Conservation (phyloP, 2,113 vertebrate species). For the Raphicerus campestris region DNA sequence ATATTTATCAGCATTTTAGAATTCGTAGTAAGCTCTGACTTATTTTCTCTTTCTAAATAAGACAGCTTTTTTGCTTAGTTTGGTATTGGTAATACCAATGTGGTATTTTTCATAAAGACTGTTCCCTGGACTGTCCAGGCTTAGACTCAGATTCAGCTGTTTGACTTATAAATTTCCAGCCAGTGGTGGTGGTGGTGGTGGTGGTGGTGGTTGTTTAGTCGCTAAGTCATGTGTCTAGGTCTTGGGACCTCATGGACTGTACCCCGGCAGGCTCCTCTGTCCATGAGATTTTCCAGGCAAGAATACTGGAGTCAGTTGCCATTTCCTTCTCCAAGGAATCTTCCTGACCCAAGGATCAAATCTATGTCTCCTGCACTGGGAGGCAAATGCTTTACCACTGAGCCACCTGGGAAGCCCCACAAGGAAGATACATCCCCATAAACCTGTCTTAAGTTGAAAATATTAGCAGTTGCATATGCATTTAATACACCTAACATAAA, state of each 20-base stretch:
- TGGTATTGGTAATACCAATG: not conserved
- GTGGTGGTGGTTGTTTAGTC: not conserved
- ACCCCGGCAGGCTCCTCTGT: not conserved
- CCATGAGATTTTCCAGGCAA: not conserved
- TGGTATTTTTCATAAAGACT: not conserved
- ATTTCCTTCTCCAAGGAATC: not conserved
- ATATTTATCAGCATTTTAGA: not conserved
- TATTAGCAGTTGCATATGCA: not conserved
- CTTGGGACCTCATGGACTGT: not conserved
- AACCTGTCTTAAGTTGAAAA: not conserved
- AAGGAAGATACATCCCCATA: not conserved
- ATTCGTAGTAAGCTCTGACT: not conserved
- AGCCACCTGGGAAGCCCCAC: not conserved
- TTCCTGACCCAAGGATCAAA: not conserved
- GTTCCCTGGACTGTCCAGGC: too few species aligned
- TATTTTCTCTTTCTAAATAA: not conserved
- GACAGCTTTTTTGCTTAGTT: not conserved
- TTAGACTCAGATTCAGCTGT: not conserved
- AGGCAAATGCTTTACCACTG: not conserved
- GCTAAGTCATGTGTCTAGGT: not conserved
- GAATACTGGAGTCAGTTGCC: not conserved
- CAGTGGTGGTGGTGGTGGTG: not conserved
- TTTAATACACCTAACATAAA: not conserved
- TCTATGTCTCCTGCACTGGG: not conserved
- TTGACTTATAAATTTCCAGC: not conserved